Conservation (phyloP, 2,113 vertebrate genomes). For the Cranoglanis bouderius region DNA sequence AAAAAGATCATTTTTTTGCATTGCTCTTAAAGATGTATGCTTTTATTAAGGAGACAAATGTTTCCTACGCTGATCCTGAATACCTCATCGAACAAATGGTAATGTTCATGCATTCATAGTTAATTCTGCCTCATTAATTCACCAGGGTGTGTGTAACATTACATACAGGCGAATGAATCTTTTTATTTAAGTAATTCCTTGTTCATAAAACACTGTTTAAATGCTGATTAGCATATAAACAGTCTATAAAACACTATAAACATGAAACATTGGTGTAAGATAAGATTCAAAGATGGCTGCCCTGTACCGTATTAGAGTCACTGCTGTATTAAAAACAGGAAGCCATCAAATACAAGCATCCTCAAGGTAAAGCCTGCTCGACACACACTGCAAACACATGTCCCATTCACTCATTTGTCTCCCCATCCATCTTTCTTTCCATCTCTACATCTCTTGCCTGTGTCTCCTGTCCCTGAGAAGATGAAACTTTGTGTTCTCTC, state of each 20-base stretch:
- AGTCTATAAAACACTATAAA: neutral
- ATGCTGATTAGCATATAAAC: constrained; percentile 37
- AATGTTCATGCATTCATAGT: constrained; percentile 20
- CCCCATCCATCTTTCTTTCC: neutral
- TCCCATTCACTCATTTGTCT: neutral
- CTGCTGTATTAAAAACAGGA: neutral
- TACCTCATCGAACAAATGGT: constrained; percentile 43
- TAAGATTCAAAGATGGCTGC: neutral
- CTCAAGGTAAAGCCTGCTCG: neutral
- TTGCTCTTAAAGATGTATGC: constrained; percentile 25
- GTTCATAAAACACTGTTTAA: constrained; percentile 21
- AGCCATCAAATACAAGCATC: neutral
- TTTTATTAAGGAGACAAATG: constrained; percentile 46
- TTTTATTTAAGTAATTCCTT: neutral
- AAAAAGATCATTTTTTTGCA: constrained; percentile 38
- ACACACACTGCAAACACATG: neutral
- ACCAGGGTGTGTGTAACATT: constrained; percentile 15
- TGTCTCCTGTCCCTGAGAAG: constrained; percentile 6
- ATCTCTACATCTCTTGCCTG: neutral
- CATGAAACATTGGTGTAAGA: neutral
- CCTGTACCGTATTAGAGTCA: neutral
- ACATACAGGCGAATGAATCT: neutral
- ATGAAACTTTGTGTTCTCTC: constrained; percentile 43
- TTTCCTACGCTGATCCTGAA: constrained; percentile 30
- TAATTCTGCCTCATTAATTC: constrained; percentile 44